These are phyloP conservation scores for Junonia oenone DNA, from an alignment of 2,888 invertebrate genomes.

Conservation along the genomic window DNA sequence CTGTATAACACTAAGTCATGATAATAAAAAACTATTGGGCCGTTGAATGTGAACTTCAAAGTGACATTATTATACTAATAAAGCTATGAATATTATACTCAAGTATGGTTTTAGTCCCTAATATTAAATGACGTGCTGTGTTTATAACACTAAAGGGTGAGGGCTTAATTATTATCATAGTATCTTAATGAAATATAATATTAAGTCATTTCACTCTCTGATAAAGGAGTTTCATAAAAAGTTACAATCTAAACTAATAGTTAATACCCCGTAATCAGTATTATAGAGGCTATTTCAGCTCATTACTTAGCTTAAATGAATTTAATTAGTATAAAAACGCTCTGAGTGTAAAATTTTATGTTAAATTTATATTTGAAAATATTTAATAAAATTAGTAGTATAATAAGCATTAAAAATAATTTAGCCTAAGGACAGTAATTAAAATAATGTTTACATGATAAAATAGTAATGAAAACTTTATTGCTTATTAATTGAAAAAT, in stretches of 20 bases:
- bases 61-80: no score
- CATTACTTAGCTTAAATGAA: background rate
- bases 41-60: no score
- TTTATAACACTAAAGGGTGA: slow-evolving; percentile 1
- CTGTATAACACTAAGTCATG: no score
- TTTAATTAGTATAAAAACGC: background rate
- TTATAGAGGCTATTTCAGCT: background rate
- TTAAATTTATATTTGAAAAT: background rate
- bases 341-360: background rate
- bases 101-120: background rate
- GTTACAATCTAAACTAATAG: slow-evolving; percentile 1
- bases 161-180: slow-evolving; percentile 15
- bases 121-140: slow-evolving; percentile 3
- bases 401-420: slow-evolving; percentile 3
- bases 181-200: slow-evolving; percentile 12
- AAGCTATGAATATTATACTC: no score
- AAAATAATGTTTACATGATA: background rate
- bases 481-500: background rate
- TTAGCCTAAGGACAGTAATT: background rate
- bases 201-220: slow-evolving; percentile 6
- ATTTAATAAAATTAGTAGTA: background rate
- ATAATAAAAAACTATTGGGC: no score
- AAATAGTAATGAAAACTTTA: background rate
- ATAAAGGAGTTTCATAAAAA: slow-evolving; percentile 8
- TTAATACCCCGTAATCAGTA: background rate